Percentiles rank a stretch among this genome's conserved stretches.
Evolutionary conservation across 2,113 vertebrate genomes (phyloP).

Genomic region (Baryphthengus martii): DNA sequence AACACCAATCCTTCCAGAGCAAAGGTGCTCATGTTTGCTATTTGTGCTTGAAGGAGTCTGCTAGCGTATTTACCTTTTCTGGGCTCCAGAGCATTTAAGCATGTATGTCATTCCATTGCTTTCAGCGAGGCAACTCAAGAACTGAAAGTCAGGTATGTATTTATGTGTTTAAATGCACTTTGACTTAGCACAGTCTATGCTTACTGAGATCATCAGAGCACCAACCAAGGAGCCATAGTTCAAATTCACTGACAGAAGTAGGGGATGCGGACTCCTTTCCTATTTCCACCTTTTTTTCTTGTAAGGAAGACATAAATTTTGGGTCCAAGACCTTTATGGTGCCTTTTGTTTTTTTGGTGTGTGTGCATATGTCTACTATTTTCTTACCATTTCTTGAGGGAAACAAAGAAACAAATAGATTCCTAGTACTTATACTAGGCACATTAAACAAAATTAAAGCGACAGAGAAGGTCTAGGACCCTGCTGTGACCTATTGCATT

Average conservation of each 20-base stretch:
- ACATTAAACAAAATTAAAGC: conserved; percentile 15
- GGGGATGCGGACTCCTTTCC: not conserved
- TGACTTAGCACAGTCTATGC: not conserved
- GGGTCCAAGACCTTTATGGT: not conserved
- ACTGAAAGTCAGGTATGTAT: not conserved
- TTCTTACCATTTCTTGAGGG: not conserved
- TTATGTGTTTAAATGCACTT: not conserved
- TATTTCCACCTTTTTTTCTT: not conserved
- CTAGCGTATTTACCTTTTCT: not conserved
- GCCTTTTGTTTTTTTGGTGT: not conserved
- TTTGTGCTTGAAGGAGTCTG: not conserved
- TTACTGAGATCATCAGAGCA: not conserved
- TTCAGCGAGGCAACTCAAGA: not conserved
- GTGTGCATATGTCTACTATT: not conserved
- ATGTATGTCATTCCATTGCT: not conserved
- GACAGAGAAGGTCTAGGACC: not conserved
- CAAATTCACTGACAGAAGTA: not conserved
- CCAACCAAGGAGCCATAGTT: not conserved
- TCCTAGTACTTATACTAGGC: not conserved
- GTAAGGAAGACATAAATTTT: not conserved
- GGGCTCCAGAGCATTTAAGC: not conserved
- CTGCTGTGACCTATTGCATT: not conserved
- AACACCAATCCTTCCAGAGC: not conserved
- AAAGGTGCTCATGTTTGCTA: not conserved
- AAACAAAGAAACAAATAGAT: not conserved